Percentiles rank a stretch among this genome's conserved stretches.
Evolutionary conservation across 2,888 invertebrate species (phyloP).

Genomic region (Melanchra persicariae): DNA sequence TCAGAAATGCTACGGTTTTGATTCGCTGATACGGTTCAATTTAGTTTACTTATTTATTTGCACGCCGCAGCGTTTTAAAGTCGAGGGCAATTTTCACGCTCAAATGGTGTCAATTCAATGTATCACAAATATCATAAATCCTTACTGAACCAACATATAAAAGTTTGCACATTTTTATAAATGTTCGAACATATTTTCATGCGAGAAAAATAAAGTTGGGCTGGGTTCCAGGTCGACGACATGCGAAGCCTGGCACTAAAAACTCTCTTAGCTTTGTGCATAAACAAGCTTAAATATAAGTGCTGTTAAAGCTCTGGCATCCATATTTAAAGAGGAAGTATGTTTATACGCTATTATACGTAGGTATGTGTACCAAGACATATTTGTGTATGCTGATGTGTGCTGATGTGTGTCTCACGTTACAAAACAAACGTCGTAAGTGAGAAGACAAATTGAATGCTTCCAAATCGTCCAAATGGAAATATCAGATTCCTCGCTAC

Average conservation of each 20-base stretch:
- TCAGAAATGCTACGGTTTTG: not conserved
- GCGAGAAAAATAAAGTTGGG: slow-evolving; percentile 47
- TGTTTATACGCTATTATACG: slow-evolving; percentile 18
- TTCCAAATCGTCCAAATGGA: slow-evolving; percentile 55
- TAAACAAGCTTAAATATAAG: slow-evolving; percentile 60
- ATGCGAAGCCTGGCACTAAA: slow-evolving; percentile 40
- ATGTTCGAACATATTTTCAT: slow-evolving; percentile 42
- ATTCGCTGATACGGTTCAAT: slow-evolving; percentile 9
- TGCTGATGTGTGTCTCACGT: slow-evolving; percentile 51
- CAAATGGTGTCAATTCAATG: slow-evolving; percentile 44
- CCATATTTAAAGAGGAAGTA: slow-evolving; percentile 45
- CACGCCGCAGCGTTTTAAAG: not conserved
- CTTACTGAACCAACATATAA: slow-evolving; percentile 12
- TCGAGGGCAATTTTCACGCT: slow-evolving; percentile 14
- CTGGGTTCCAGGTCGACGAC: slow-evolving; percentile 55
- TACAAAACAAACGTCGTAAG: slow-evolving; percentile 63
- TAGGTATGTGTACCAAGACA: slow-evolving; percentile 15
- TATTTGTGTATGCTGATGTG: slow-evolving; percentile 51
- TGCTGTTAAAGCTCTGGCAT: slow-evolving; percentile 52
- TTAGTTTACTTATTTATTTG: slow-evolving; percentile 27
- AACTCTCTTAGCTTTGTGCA: slow-evolving; percentile 56
- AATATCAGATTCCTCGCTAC: slow-evolving; percentile 51
- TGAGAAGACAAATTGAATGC: slow-evolving; percentile 60
- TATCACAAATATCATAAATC: slow-evolving; percentile 33
- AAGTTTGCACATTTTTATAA: slow-evolving; percentile 36